phyloP scores from a whole-genome alignment of 2,888 invertebrate species.

The Folsomia manolachei region DNA sequence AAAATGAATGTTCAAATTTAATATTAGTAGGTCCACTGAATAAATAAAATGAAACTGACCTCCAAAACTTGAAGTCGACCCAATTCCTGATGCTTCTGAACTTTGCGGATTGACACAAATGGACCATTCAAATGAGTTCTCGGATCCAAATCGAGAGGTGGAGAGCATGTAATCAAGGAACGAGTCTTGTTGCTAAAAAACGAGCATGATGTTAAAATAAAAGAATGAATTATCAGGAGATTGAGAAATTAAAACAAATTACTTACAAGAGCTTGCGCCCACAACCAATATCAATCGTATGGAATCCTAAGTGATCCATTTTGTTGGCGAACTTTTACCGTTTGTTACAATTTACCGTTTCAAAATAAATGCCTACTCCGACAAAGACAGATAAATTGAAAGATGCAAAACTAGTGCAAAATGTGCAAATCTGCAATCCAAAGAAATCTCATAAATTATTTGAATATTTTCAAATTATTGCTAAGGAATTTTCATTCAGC shows the following conservation, averaged over 20 bases:
- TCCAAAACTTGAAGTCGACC: constrained; percentile 39
- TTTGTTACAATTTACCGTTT: too few relatives aligned
- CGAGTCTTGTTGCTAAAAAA: constrained; percentile 22
- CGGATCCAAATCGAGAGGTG: constrained; percentile 40
- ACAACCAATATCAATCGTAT: constrained; percentile 35
- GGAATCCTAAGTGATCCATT: constrained; percentile 41
- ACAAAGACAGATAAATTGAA: too few relatives aligned
- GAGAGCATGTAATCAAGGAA: constrained; percentile 26
- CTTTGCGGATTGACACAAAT: constrained; percentile 42
- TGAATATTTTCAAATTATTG: too few relatives aligned
- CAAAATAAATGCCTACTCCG: too few relatives aligned
- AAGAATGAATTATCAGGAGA: background rate
- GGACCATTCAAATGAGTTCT: constrained; percentile 47
- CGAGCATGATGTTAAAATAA: too few relatives aligned
- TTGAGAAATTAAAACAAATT: background rate
- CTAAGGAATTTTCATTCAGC: too few relatives aligned
- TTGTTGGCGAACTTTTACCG: background rate
- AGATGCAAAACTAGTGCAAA: too few relatives aligned
- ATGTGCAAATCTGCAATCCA: too few relatives aligned
- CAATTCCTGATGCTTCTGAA: constrained; percentile 46
- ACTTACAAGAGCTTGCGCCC: constrained; percentile 39
- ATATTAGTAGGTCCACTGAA: background rate
- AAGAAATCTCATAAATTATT: too few relatives aligned
- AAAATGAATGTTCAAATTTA: background rate
- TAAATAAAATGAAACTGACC: constrained; percentile 22